Evolutionary conservation across 2,888 invertebrate genomes (phyloP).

Genomic region (Limnephilus auricula): DNA sequence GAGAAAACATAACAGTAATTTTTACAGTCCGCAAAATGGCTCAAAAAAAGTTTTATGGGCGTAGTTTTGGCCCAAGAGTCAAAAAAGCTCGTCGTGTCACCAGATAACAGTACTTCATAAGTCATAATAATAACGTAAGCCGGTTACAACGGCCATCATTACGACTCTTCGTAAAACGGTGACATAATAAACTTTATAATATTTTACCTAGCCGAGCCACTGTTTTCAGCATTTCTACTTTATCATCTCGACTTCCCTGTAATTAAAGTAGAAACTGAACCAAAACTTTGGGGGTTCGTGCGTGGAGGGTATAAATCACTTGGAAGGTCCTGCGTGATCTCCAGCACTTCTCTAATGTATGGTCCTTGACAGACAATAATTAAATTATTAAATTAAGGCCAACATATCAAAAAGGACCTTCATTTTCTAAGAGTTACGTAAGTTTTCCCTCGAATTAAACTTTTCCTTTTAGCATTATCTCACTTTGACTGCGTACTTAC

Average conservation of each 20-base stretch:
- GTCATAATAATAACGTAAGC: background rate
- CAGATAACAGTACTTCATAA: background rate
- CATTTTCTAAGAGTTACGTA: background rate
- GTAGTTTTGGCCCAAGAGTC: background rate
- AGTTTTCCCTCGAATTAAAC: background rate
- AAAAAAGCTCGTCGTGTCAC: background rate
- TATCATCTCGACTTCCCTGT: background rate
- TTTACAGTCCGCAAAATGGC: background rate
- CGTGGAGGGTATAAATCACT: conserved; percentile 9
- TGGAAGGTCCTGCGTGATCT: conserved; percentile 17
- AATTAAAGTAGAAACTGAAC: background rate
- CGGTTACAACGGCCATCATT: background rate
- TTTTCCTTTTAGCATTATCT: background rate
- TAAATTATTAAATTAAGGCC: background rate
- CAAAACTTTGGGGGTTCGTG: background rate
- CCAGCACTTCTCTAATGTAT: conserved; percentile 8
- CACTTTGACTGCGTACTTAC: background rate
- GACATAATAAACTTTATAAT: background rate
- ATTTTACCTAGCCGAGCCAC: background rate
- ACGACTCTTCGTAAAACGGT: background rate
- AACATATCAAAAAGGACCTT: background rate
- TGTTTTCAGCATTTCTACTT: conserved; percentile 8
- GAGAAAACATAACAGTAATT: background rate
- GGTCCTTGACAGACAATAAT: background rate
- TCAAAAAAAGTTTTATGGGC: background rate